A percentile compares a stretch with the other conserved stretches of the same genome.
phyloP scores from a whole-genome alignment of 1,140 invertebrate species.

The Delia radicum region DNA sequence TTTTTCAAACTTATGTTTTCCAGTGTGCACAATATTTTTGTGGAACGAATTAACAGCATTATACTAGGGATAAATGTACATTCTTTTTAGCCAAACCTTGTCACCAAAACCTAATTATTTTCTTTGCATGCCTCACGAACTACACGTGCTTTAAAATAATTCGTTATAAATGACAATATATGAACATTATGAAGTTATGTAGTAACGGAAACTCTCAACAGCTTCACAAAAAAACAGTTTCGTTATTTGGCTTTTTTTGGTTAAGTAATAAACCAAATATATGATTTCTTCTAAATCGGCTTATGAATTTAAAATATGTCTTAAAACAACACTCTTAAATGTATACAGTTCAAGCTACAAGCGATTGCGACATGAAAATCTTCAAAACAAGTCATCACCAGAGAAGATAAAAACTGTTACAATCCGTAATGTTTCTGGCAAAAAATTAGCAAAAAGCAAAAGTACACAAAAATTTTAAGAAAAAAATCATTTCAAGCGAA shows the following conservation, averaged over 20 bases:
- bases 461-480: no score
- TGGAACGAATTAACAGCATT: background rate
- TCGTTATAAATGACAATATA: conserved; percentile 1
- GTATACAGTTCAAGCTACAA: no score
- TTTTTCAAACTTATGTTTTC: no score
- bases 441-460: no score
- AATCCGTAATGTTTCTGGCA: no score
- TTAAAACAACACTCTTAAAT: no score
- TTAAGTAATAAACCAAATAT: background rate
- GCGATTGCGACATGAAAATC: no score
- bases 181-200: background rate
- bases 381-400: no score
- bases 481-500: no score
- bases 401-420: no score
- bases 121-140: conserved; percentile 9
- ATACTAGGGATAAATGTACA: background rate
- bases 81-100: conserved; percentile 4
- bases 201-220: background rate
- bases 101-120: conserved; percentile 14
- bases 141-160: background rate
- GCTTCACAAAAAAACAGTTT: background rate
- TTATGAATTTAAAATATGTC: background rate
- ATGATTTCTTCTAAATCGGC: no score
- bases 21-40: no score
- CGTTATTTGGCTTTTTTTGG: background rate